Base-by-base conservation (phyloP, 2,888 invertebrate species). In the Lithosia quadra region DNA sequence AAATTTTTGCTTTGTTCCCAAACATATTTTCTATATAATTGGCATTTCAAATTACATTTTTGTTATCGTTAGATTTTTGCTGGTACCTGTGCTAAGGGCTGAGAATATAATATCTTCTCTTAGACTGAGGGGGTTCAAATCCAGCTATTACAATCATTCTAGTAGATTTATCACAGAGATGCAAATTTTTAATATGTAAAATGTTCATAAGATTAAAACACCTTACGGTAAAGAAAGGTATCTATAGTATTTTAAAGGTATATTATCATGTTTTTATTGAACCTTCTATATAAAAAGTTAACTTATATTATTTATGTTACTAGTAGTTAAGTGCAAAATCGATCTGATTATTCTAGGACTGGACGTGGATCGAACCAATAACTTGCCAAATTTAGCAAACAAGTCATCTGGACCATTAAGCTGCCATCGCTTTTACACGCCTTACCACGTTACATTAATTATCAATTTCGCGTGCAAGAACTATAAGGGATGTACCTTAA, bases 401-500 rank as follows among this genome's bases (percentile, higher is more conserved):
- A 34, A 2, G 34, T 34, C 10, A 34, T 10, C 34, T 8, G 10
- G 9, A 34, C 34, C 34, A 34, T 7, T 10, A 10, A 7, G 8
- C 18, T 39, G 15, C 2, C 43, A 18, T 43, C 10, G 18, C 18
- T n/a, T 49, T n/a, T 49, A 49, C 18, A n/a, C n/a, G 8, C 18
- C n/a, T 49, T 49, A 49, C 8, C n/a, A 2, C 1, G n/a, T 49
- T 49, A 9, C 1, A 49, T 49, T 9, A 49, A 49, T n/a, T 18
- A 34, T 58, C 58, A 18, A 58, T 58, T 58, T 5, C 34, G 7
- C 33, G n/a, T 34, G n/a, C 34, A n/a, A 58, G 24, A 63, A 24
- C 9, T 21, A 56, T 43, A 13, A 58, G 13, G 36, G 24, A 60
- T 63, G 63, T 56, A 49, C 66, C 63, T 63, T 68, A 67, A 75